Conservation (phyloP, 2,113 vertebrate genomes). For the Halcyon malimbica region DNA sequence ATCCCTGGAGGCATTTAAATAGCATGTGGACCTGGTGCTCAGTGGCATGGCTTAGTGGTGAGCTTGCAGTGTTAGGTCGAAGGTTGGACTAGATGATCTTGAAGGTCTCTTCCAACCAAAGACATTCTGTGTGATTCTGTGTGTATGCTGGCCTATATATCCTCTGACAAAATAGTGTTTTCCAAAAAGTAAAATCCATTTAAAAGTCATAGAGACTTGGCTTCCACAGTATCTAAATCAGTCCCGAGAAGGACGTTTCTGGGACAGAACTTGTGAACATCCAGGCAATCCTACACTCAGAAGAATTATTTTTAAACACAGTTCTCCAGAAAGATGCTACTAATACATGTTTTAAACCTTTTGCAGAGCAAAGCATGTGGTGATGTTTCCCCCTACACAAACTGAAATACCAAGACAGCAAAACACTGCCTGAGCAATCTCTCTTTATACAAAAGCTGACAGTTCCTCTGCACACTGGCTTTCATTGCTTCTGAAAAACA, state of each 20-base stretch:
- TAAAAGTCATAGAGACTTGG: background rate
- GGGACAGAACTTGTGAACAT: background rate
- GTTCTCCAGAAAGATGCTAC: background rate
- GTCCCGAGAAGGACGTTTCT: background rate
- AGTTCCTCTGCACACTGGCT: background rate
- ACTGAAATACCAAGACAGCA: background rate
- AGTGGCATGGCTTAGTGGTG: no score
- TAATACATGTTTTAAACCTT: background rate
- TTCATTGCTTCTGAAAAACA: background rate
- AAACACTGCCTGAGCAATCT: background rate
- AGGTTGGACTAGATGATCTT: no score
- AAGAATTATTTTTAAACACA: constrained; percentile 29
- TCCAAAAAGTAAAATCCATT: background rate
- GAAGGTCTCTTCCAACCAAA: no score
- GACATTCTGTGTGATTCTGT: no score
- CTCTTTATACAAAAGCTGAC: background rate
- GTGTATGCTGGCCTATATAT: background rate
- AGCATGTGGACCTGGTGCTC: no score
- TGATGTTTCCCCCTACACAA: background rate
- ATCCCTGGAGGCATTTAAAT: no score
- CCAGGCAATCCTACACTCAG: background rate
- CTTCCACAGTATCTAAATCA: background rate
- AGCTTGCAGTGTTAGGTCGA: no score
- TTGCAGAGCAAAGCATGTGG: background rate
- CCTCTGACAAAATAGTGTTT: background rate